These are phyloP conservation scores for Rhagoletis zephyria DNA, from an alignment of 1,140 invertebrate species.

Conservation along the genomic window DNA sequence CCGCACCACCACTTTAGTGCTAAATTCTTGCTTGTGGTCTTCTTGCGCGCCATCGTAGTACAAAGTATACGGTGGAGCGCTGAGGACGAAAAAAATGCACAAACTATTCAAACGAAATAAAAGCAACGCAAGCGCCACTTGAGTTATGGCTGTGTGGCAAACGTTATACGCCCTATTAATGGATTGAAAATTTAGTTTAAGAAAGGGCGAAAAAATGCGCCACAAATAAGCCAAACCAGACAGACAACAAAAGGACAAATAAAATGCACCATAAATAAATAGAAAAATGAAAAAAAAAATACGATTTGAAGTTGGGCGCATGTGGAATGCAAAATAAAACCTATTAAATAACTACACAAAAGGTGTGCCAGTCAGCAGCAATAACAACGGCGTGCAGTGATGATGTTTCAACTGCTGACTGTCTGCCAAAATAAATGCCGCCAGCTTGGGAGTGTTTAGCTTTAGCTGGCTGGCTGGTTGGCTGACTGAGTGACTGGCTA, in stretches of 20 bases:
- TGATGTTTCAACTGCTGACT: conserved; percentile 48
- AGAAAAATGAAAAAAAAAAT: not conserved
- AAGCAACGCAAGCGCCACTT: not conserved
- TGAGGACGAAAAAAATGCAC: too few relatives aligned
- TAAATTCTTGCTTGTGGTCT: too few relatives aligned
- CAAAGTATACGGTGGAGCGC: too few relatives aligned
- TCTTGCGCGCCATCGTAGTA: too few relatives aligned
- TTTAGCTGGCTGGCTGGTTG: not conserved
- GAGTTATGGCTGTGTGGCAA: not conserved
- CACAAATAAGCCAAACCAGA: conserved; percentile 7
- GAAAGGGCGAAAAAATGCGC: not conserved
- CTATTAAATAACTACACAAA: conserved; percentile 47
- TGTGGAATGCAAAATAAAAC: conserved; percentile 48
- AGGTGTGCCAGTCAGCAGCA: conserved; percentile 28
- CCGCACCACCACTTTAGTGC: not conserved
- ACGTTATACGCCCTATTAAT: conserved; percentile 25
- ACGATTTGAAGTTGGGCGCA: not conserved
- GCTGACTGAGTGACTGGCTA: not conserved
- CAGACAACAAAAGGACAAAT: not conserved
- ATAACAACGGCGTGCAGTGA: not conserved
- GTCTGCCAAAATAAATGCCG: conserved; percentile 30
- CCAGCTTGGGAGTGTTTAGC: conserved; percentile 42
- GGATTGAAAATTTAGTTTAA: not conserved
- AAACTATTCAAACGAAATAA: too few relatives aligned
- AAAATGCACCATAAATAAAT: not conserved